phyloP scores from a whole-genome alignment of 2,797 vertebrate genomes.

The Pipistrellus pygmaeus region DNA sequence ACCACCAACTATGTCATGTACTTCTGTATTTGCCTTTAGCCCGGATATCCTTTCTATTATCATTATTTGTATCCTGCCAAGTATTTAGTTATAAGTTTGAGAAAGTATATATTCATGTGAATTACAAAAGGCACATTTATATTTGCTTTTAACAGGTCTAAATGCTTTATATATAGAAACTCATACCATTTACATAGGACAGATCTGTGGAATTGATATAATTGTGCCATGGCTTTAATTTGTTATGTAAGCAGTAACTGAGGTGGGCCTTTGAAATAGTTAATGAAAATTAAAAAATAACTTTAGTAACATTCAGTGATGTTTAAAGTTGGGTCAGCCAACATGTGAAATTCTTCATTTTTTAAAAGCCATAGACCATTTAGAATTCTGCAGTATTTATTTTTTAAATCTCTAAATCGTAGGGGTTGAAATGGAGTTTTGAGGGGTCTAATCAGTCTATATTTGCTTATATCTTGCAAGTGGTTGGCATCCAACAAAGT shows the following conservation, averaged over 20 bases:
- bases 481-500: background rate
- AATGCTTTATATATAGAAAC: constrained; percentile 36
- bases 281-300: constrained; percentile 44
- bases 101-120: constrained; percentile 40
- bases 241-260: constrained; percentile 35
- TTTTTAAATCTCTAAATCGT: background rate
- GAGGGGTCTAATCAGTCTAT: background rate
- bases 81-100: background rate
- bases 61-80: constrained; percentile 32
- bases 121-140: constrained; percentile 3
- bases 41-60: constrained; percentile 20
- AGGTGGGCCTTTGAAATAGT: constrained; percentile 58
- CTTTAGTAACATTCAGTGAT: constrained; percentile 12
- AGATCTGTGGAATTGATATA: constrained; percentile 34
- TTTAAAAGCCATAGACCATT: constrained; percentile 38
- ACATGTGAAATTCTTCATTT: constrained; percentile 48
- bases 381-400: constrained; percentile 41
- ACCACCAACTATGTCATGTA: constrained; percentile 26
- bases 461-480: constrained; percentile 30
- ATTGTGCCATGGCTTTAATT: constrained; percentile 41
- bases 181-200: background rate
- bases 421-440: constrained; percentile 32
- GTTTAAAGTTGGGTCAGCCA: constrained; percentile 47
- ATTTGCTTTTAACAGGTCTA: constrained; percentile 51
- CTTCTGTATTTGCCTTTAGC: constrained; percentile 36